Conservation (phyloP, 2,888 invertebrate genomes). For the Mythimna pallens region DNA sequence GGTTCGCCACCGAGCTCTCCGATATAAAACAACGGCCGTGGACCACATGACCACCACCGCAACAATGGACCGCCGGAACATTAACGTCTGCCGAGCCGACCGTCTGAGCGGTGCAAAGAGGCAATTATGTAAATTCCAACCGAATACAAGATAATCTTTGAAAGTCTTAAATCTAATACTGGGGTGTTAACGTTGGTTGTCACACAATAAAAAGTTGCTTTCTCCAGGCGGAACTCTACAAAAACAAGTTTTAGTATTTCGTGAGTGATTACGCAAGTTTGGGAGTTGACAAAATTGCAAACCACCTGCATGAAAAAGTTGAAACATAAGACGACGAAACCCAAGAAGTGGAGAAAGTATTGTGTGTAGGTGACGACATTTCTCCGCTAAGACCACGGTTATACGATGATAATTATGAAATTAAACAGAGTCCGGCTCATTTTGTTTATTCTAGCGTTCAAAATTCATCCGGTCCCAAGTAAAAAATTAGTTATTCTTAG, state of each 20-base stretch:
- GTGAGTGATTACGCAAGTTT: conserved; percentile 82
- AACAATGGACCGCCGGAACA: conserved; percentile 60
- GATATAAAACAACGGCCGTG: conserved; percentile 76
- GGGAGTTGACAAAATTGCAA: conserved; percentile 82
- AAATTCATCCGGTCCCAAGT: conserved; percentile 32
- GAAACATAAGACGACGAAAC: conserved; percentile 75
- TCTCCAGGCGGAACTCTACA: conserved; percentile 80
- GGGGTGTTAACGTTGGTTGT: conserved; percentile 64
- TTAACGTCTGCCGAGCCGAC: conserved; percentile 47
- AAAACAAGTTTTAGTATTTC: conserved; percentile 81
- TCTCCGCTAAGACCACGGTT: conserved; percentile 65
- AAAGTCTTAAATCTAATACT: conserved; percentile 69
- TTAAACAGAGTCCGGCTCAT: conserved; percentile 61
- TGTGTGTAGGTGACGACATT: conserved; percentile 72
- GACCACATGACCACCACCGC: conserved; percentile 71
- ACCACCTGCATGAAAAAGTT: conserved; percentile 78
- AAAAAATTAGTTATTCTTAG: conserved; percentile 23
- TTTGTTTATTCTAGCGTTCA: conserved; percentile 47
- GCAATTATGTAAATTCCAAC: conserved; percentile 65
- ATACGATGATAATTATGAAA: conserved; percentile 70
- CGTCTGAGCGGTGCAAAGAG: conserved; percentile 48
- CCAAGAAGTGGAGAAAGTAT: conserved; percentile 81
- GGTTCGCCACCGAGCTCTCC: conserved; percentile 75
- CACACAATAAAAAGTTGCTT: conserved; percentile 78
- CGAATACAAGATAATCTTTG: conserved; percentile 64